Percentiles rank a stretch among this genome's conserved stretches.
Evolutionary conservation across 2,888 invertebrate species (phyloP).

Genomic region (Troides oblongomaculatus): DNA sequence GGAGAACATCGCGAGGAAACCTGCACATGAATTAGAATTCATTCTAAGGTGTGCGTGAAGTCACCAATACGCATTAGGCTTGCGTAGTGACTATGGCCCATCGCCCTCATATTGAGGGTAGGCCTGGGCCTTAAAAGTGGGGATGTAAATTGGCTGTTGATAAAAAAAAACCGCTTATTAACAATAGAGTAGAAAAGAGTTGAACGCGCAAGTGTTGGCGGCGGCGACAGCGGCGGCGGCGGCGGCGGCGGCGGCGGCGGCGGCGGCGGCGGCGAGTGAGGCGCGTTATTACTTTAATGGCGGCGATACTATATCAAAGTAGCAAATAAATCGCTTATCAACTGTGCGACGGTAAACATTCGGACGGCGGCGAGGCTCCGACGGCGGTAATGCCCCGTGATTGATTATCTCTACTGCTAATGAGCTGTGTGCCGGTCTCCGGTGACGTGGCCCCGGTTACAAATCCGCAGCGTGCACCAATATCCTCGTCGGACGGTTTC

Average conservation of each 20-base stretch:
- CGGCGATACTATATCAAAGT: constrained; percentile 14
- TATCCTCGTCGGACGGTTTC: not conserved
- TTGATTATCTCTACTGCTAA: constrained; percentile 73
- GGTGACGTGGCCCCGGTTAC: constrained; percentile 39
- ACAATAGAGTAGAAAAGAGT: not conserved
- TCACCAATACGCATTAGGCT: no score
- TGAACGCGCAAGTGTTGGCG: constrained; percentile 3
- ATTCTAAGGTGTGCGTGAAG: no score
- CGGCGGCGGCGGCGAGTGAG: constrained; percentile 4
- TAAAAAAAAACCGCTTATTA: no score
- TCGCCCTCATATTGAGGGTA: no score
- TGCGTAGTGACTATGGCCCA: no score
- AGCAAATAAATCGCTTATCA: constrained; percentile 32
- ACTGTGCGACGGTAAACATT: constrained; percentile 39
- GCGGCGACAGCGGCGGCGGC: no score
- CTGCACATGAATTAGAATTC: no score
- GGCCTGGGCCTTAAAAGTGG: no score
- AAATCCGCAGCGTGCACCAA: constrained; percentile 1
- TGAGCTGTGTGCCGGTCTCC: constrained; percentile 62
- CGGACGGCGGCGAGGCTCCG: constrained; percentile 43
- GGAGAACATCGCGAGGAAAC: no score
- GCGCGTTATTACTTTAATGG: constrained; percentile 19
- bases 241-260: not conserved
- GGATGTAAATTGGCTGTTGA: no score
- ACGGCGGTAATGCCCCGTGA: constrained; percentile 66